phyloP scores from a whole-genome alignment of 1,140 invertebrate genomes.

The Drosophila sp. region DNA sequence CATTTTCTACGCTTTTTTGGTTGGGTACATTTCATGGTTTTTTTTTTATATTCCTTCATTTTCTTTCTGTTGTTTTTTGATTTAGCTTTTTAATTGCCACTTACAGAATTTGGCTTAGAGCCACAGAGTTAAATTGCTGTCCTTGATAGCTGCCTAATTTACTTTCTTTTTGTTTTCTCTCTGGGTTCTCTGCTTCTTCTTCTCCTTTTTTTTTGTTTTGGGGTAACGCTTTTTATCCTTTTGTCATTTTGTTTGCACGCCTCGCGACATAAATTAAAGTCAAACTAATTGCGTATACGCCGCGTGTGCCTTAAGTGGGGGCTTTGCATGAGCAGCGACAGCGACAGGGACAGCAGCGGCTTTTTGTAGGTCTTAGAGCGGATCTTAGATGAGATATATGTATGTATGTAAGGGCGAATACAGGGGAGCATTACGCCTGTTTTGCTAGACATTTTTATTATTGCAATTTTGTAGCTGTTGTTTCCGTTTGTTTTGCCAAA shows the following conservation, averaged over 20 bases:
- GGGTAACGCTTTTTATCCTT: conserved; percentile 63
- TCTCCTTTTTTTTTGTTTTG: conserved; percentile 21
- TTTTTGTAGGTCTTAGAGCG: conserved; percentile 27
- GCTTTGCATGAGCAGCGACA: conserved; percentile 55
- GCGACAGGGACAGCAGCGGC: conserved; percentile 23
- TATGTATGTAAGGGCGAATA: neutral
- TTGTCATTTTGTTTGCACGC: conserved; percentile 57
- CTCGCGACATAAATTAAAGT: conserved; percentile 52
- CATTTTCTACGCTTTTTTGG: conserved; percentile 49
- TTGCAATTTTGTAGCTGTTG: conserved; percentile 39
- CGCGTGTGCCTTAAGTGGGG: conserved; percentile 67
- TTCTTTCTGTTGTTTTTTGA: conserved; percentile 21
- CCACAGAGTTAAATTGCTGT: conserved; percentile 33
- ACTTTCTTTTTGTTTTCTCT: conserved; percentile 24
- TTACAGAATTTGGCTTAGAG: conserved; percentile 60
- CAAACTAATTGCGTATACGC: conserved; percentile 79
- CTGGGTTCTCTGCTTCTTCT: neutral
- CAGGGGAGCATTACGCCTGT: conserved; percentile 27
- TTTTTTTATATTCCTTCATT: neutral
- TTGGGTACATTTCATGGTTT: neutral
- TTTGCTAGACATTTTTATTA: conserved; percentile 53
- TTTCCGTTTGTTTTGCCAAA: conserved; percentile 27
- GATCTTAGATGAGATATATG: conserved; percentile 24
- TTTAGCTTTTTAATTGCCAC: conserved; percentile 75
- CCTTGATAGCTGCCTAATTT: conserved; percentile 51